Conservation (phyloP, 2,888 invertebrate species). For the Ectemnius continuus region DNA sequence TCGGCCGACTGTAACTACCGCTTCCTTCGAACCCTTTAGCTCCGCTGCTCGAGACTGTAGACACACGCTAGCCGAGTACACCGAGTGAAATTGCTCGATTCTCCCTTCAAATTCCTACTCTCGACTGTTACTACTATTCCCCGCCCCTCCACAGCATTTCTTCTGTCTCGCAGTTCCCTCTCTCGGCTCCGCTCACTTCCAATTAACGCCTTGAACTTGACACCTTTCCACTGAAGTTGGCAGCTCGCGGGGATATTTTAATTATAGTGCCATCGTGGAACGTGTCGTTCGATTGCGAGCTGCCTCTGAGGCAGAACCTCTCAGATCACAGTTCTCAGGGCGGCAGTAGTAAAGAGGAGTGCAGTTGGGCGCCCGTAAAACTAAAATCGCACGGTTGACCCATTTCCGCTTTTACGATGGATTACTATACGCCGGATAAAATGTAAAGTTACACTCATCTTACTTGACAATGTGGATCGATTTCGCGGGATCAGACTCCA, state of each 20-base stretch:
- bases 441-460: conserved; percentile 33
- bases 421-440: conserved; percentile 25
- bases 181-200: background rate
- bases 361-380: too few relatives aligned
- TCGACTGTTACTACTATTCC: too few relatives aligned
- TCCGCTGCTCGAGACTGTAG: conserved; percentile 28
- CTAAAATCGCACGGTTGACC: too few relatives aligned
- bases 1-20: conserved; percentile 54
- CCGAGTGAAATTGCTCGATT: conserved; percentile 43
- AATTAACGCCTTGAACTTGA: background rate
- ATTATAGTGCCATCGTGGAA: too few relatives aligned
- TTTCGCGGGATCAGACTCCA: conserved; percentile 25
- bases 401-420: too few relatives aligned
- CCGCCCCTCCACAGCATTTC: too few relatives aligned
- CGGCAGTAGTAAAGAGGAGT: too few relatives aligned
- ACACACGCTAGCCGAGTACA: conserved; percentile 46
- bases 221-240: background rate
- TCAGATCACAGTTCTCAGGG: too few relatives aligned
- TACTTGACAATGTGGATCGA: conserved; percentile 41
- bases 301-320: too few relatives aligned
- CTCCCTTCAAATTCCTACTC: conserved; percentile 13
- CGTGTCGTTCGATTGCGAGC: too few relatives aligned
- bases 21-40: conserved; percentile 33
- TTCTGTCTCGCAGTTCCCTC: background rate
- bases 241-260: too few relatives aligned